Evolutionary conservation across 2,113 vertebrate species (phyloP).

Genomic region (Gorilla gorilla): DNA sequence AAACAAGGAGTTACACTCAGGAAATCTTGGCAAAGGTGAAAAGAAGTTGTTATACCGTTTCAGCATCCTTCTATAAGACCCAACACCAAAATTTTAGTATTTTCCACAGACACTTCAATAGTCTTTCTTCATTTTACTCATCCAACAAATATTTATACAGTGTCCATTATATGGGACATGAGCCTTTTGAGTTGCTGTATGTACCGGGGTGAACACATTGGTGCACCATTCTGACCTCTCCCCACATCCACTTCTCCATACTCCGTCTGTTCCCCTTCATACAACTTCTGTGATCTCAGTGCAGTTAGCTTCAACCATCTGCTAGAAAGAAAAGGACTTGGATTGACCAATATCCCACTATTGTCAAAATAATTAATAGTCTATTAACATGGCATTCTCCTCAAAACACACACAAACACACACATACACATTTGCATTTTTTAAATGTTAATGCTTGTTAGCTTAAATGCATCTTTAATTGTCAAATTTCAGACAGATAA

Average conservation of each 20-base stretch:
- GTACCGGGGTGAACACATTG: not conserved
- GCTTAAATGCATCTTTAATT: not conserved
- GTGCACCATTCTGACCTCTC: not conserved
- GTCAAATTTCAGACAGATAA: not conserved
- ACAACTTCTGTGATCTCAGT: not conserved
- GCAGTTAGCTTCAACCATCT: not conserved
- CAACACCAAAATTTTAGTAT: not conserved
- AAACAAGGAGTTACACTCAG: not conserved
- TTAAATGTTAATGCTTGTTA: not conserved
- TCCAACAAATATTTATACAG: not conserved
- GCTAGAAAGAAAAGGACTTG: not conserved
- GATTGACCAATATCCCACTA: not conserved
- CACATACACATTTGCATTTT: not conserved
- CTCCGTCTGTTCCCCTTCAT: not conserved
- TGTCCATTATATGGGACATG: not conserved
- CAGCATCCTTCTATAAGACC: not conserved
- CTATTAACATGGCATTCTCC: not conserved
- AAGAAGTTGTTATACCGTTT: not conserved
- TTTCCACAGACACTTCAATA: not conserved
- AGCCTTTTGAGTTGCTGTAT: not conserved
- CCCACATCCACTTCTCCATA: fast-evolving
- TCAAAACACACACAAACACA: not conserved
- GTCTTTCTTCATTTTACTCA: not conserved
- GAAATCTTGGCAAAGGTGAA: not conserved
- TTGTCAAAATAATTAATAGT: not conserved